Evolutionary conservation across 2,113 vertebrate species (phyloP), one percentile per base, ranked within the genome.

Genomic region (Cariama cristata): DNA sequence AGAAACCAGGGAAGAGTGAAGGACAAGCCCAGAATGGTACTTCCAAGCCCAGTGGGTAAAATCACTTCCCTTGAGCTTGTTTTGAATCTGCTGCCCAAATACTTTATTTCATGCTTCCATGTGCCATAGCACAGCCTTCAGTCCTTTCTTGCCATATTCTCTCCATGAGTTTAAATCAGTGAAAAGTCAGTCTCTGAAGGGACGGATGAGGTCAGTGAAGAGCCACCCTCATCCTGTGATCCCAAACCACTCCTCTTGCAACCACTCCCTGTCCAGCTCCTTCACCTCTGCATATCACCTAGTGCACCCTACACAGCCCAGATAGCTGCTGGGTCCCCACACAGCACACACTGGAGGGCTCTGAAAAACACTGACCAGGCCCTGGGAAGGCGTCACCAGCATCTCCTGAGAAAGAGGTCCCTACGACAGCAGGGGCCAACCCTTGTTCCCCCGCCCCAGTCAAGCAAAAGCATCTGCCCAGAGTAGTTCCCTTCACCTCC

Each of bases 401-500:
- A 80, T 12, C 27, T 77, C 38, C 55, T 28, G 10, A 88, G 71
- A 67, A 80, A 86, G 15, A 67, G 4, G 5, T 38, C 55, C 19
- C 50, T 62, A 38, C 0, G 18, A 55, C 38, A 71, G 45, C 50
- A 91, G 47, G 26, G 14, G 8, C 12, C 42, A 89, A 40, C 21
- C 63, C 73, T 64, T 71, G 27, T 32, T 68, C 30, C 47, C 30
- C 19, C 20, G 21, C 19, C 66, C 52, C 11, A 40, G 33, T 26
- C 60, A 85, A 86, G 40, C 11, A 90, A 71, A 88, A 92, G 14
- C n/a, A 52, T n/a, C 21, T 55, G 35, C 26, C 69, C 14, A 4
- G 4, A 38, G 22, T 33, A 40, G 40, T 38, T 18, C 53, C 14
- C 30, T 69, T 91, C 64, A 99, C 99, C 99, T 99, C 99, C 49